Evolutionary conservation across 2,888 invertebrate species (phyloP), one percentile per base, ranked within the genome.

Genomic region (Drosophila atroscutellata): DNA sequence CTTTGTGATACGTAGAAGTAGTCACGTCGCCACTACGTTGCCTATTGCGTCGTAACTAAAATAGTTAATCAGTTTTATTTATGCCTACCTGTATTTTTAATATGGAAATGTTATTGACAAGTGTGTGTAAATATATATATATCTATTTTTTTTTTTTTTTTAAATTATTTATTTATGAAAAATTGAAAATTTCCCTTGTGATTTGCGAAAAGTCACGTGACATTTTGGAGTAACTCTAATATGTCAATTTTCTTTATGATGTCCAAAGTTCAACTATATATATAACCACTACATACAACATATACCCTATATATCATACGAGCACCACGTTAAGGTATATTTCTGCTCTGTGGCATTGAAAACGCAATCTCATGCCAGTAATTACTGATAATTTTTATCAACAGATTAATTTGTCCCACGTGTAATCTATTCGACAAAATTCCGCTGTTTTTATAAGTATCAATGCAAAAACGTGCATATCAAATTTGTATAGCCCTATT

Each of bases 1-100:
- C 62, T 65, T 68, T 15, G 3, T 45, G 7, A 55, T 39, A 55
- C 86, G 80, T 83, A 86, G 66, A 80, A 76, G 37, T 55, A 69
- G 73, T 60, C 78, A 81, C 72, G 74, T 80, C 69, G 64, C 50
- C 70, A 64, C n/a, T 42, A 42, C 55, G 60, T 51, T 71, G 39
- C 50, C 37, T 77, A 77, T 78, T 77, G 74, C 77, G 78, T 66
- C 62, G 78, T 51, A 13, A 47, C 28, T 15, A 51, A 69, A 74
- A 49, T 34, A 63, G 57, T 34, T 49, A 56, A 51, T 45, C 54
- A 1, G 18, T 37, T 34, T 32, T n/a, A 45, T 34, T 55, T 39
- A 20, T 42, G n/a, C 34, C 30, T 37, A 20, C 28, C 47, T 24
- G 30, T 55, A 20, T 47, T 65, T 15, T 52, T 13, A 32, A 39